Base-by-base conservation (phyloP, 2,797 vertebrate species). In the Apodemus agrarius region DNA sequence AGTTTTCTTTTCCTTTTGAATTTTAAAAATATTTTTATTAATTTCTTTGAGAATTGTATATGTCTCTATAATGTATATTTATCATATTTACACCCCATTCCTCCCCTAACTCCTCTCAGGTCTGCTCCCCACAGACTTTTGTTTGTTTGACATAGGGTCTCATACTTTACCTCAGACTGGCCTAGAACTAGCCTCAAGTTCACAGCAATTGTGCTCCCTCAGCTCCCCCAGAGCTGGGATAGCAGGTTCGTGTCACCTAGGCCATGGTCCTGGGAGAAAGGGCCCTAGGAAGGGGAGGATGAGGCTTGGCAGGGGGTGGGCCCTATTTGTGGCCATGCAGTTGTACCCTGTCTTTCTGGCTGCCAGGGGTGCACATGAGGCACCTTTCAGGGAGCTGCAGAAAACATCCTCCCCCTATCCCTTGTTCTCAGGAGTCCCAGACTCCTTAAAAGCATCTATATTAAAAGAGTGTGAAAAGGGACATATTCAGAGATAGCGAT, bases 251-350 rank as follows among this genome's bases (percentile, higher is more conserved):
- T 12, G 1, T 87, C 14, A 17, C 17, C 67, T 57, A 11, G 4
- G 9, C 7, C 37, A 29, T 29, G 65, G 9, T 67, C 9, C 72
- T 87, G 37, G 65, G n/a, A 67, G 65, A 86, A n/a, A 22, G 31
- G 63, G 16, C 4, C 37, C 34, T 61, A 52, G 72, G 65, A 89
- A 86, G 49, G 49, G 65, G 17, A 29, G 83, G 67, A 19, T 24
- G 81, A 16, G 59, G 4, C 83, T 91, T 37, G 69, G 46, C 49
- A 67, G 61, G 26, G 54, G 75, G 59, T 46, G 63, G 86, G 16
- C 17, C 19, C 54, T 24, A 2, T n/a, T 7, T 43, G 6, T 14
- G 61, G 40, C 40, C 13, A 0, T 24, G 19, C 10, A 1, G 1
- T 31, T 78, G 19, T 72, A 17, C 40, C 37, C 72, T 0, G 4